Evolutionary conservation across 2,113 vertebrate species (phyloP).

Genomic region (Eulemur macaco): DNA sequence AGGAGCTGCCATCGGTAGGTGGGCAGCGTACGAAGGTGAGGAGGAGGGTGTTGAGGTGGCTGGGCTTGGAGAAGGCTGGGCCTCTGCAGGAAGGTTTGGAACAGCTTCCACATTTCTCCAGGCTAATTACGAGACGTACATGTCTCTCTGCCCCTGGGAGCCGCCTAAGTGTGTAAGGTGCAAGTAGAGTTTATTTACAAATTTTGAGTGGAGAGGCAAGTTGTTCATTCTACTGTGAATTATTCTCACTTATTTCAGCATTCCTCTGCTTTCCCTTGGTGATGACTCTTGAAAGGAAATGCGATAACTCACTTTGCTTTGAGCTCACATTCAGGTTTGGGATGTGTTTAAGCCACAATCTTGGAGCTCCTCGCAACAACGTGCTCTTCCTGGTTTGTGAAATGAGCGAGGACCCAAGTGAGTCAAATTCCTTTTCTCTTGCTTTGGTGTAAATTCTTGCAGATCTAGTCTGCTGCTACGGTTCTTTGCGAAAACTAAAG

Average conservation of each 20-base stretch:
- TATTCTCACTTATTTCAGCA: background rate
- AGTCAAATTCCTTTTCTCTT: background rate
- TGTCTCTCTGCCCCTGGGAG: background rate
- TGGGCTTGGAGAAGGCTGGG: background rate
- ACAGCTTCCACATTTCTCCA: background rate
- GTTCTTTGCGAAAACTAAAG: background rate
- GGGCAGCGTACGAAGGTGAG: background rate
- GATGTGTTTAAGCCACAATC: fast-evolving
- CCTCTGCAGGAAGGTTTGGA: background rate
- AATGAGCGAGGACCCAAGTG: background rate
- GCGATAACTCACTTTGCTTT: background rate
- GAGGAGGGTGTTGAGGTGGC: background rate
- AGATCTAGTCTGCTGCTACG: background rate
- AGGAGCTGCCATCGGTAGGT: background rate
- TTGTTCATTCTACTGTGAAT: background rate
- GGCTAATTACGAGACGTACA: background rate
- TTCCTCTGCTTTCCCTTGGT: background rate
- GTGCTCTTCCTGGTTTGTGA: fast-evolving
- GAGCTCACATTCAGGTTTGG: background rate
- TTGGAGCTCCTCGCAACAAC: fast-evolving
- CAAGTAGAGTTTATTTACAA: background rate
- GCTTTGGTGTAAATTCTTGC: background rate
- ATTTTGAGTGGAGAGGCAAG: background rate
- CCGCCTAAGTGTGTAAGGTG: background rate
- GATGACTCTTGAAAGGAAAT: background rate